A percentile compares a stretch with the other conserved stretches of the same genome.
Evolutionary conservation across 2,797 vertebrate genomes (phyloP).

Genomic region (Eulemur albifrons): DNA sequence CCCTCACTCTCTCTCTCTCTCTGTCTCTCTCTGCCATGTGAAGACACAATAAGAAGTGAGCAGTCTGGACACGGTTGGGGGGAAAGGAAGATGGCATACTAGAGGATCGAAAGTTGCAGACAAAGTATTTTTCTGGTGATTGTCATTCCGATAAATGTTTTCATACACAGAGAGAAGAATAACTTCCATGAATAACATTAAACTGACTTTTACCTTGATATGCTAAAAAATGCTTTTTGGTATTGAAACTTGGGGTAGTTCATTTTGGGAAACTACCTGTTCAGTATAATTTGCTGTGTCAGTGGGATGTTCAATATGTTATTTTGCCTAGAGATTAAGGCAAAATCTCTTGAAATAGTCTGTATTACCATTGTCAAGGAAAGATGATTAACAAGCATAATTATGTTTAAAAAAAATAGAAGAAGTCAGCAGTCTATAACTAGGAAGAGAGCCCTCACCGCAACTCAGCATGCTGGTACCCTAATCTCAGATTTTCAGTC

Average conservation of each 20-base stretch:
- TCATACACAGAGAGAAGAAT: neutral
- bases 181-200: neutral
- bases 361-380: neutral
- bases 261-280: neutral
- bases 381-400: neutral
- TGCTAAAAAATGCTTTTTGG: neutral
- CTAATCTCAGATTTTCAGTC: neutral
- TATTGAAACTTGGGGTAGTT: neutral
- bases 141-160: constrained; percentile 7
- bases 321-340: neutral
- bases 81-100: neutral
- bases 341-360: neutral
- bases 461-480: neutral
- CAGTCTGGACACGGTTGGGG: neutral
- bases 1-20: neutral
- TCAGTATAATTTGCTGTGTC: neutral
- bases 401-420: neutral
- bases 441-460: neutral
- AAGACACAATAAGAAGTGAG: neutral
- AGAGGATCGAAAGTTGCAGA: neutral
- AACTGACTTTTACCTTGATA: neutral
- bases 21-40: too few species aligned
- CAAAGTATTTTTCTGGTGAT: neutral
- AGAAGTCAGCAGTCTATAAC: neutral
- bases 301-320: neutral